phyloP scores from a whole-genome alignment of 2,797 vertebrate species.

The Erethizon dorsatum region DNA sequence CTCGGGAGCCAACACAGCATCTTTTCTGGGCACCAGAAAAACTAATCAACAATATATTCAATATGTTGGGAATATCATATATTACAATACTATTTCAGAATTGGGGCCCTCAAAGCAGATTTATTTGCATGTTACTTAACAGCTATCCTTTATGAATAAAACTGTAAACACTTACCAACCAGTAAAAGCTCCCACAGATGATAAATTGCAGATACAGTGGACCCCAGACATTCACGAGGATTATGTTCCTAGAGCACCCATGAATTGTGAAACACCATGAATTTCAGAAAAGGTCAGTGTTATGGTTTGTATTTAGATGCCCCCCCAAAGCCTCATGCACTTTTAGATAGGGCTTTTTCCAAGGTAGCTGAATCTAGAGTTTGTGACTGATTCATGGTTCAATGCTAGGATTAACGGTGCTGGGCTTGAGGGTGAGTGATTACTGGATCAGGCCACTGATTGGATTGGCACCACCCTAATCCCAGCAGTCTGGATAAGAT shows the following conservation, averaged over 20 bases:
- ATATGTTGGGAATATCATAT: neutral
- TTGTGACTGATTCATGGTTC: neutral
- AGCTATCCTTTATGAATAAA: conserved; percentile 2
- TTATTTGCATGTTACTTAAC: conserved; percentile 43
- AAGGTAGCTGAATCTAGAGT: neutral
- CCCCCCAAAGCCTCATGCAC: neutral
- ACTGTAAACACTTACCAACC: conserved; percentile 8
- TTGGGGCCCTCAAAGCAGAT: neutral
- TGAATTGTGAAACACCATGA: neutral
- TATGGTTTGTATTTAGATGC: neutral
- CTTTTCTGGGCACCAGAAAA: conserved; percentile 30
- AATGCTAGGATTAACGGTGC: neutral
- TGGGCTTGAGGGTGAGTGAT: neutral
- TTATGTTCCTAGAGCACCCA: neutral
- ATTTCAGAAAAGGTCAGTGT: neutral
- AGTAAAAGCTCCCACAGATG: neutral
- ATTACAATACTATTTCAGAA: conserved; percentile 2
- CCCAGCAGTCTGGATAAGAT: neutral
- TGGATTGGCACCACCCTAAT: neutral
- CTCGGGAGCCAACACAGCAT: conserved; percentile 54
- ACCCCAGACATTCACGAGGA: too few species aligned
- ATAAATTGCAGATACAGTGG: neutral
- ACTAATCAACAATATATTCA: neutral
- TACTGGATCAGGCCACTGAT: neutral
- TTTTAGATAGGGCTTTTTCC: neutral